phyloP scores from a whole-genome alignment of 2,888 invertebrate genomes.

The Ariolimax columbianus region DNA sequence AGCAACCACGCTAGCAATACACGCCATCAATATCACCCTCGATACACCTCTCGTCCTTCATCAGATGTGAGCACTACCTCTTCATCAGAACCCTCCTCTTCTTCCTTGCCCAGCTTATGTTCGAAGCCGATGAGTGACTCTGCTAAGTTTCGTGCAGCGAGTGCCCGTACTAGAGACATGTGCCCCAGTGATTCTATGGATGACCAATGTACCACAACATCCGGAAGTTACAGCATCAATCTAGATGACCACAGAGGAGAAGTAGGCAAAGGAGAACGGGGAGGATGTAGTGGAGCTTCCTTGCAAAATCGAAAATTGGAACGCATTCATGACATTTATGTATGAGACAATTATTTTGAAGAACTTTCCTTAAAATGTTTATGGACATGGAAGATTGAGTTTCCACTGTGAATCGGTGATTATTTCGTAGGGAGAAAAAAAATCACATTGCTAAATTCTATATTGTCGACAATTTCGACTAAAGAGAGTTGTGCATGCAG shows the following conservation, averaged over 20 bases:
- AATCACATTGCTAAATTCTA: too few relatives aligned
- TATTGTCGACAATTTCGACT: too few relatives aligned
- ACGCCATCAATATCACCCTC: conserved; percentile 18
- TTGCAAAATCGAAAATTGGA: conserved; percentile 12
- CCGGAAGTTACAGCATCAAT: conserved; percentile 54
- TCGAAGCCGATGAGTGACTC: conserved; percentile 45
- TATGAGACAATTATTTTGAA: conserved; percentile 25
- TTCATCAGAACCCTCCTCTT: conserved; percentile 39
- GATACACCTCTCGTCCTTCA: conserved; percentile 26
- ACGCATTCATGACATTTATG: conserved; percentile 54
- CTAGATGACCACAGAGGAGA: conserved; percentile 36
- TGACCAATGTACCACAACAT: conserved; percentile 54
- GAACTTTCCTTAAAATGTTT: too few relatives aligned
- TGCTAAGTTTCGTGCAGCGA: conserved; percentile 48
- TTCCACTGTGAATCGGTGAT: too few relatives aligned
- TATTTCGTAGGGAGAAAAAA: too few relatives aligned
- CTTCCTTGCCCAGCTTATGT: conserved; percentile 50
- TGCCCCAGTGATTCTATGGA: conserved; percentile 50
- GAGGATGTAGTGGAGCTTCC: neutral
- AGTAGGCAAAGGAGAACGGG: neutral
- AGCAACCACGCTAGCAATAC: conserved; percentile 8
- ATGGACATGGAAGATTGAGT: too few relatives aligned
- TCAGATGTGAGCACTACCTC: conserved; percentile 48
- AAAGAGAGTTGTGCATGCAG: too few relatives aligned
- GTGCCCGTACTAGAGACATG: conserved; percentile 49